Percentiles rank a stretch among this genome's conserved stretches.
These are phyloP conservation scores for Drosophila erecta DNA, from an alignment of 1,140 invertebrate genomes.

Conservation along the genomic window DNA sequence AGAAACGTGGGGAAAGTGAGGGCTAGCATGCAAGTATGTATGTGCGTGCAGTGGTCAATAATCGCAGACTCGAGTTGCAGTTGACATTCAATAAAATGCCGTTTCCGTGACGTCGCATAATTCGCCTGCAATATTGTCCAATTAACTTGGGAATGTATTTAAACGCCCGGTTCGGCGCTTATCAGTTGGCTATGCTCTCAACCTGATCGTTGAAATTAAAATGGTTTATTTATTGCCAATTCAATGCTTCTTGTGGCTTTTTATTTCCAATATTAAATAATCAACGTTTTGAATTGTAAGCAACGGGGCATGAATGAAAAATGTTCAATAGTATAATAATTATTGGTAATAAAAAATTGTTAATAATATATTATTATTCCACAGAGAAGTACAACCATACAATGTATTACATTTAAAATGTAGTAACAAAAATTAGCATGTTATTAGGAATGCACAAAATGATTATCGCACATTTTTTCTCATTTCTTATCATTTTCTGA, in stretches of 20 bases:
- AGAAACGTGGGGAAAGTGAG: constrained; percentile 3
- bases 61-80: constrained; percentile 7
- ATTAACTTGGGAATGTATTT: constrained; percentile 45
- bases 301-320: background rate
- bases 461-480: background rate
- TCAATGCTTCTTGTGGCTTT: constrained; percentile 18
- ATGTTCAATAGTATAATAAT: background rate
- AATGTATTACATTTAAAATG: too few relatives aligned
- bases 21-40: constrained; percentile 26
- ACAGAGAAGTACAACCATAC: too few relatives aligned
- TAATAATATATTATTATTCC: too few relatives aligned
- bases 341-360: too few relatives aligned
- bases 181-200: constrained; percentile 50
- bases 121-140: constrained; percentile 46
- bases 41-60: constrained; percentile 1
- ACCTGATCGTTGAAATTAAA: constrained; percentile 3
- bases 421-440: too few relatives aligned
- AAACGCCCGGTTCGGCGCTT: constrained; percentile 55
- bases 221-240: constrained; percentile 49
- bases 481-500: constrained; percentile 12
- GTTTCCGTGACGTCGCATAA: constrained; percentile 60
- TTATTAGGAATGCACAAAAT: background rate
- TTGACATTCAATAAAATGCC: constrained; percentile 26
- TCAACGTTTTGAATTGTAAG: background rate
- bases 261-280: background rate